Base-by-base conservation (phyloP, 2,797 vertebrate species). In the Pseudocheirus occidentalis region DNA sequence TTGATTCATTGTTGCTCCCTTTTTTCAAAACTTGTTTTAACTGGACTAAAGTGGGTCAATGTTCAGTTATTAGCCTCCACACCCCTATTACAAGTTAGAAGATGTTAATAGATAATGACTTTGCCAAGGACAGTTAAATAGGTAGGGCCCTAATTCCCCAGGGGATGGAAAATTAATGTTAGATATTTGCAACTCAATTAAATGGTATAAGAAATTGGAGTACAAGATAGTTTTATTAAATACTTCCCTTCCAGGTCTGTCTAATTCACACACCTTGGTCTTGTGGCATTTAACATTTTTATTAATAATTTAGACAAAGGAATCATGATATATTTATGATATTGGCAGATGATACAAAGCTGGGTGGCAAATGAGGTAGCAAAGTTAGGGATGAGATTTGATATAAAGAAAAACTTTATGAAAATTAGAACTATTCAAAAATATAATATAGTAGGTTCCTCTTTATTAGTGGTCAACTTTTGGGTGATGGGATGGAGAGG, bases 161-260 rank as follows among this genome's bases (percentile, higher is more conserved):
- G n/a, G 95, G 50, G 87, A 90, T 0, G 57, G 55, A 11, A 92
- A 31, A 90, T 95, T 87, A 54, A 66, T 52, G 6, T 73, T 73
- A 7, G 54, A 40, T 29, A 54, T 46, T 94, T 95, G 9, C 91
- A 91, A 92, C 46, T 31, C 27, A 91, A 73, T 28, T 28, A 66
- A 31, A 2, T 18, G 28, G 27, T 73, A 40, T 13, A 90, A 55
- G 7, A 73, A 18, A 50, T 66, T 93, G 81, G 62, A 16, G 5
- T 89, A 27, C 16, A 89, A 93, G 90, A 57, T 13, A 54, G 34
- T 96, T 91, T 92, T n/a, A 52, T 34, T n/a, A 34, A 90, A 46
- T 34, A 10, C 50, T 18, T 92, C 18, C 58, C 5, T 55, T 56
- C 89, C 91, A 52, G 29, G 2, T 55, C 31, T 66, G 91, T 54